These are phyloP conservation scores for Fragum whitleyi DNA, from an alignment of 2,888 invertebrate species.

Conservation along the genomic window DNA sequence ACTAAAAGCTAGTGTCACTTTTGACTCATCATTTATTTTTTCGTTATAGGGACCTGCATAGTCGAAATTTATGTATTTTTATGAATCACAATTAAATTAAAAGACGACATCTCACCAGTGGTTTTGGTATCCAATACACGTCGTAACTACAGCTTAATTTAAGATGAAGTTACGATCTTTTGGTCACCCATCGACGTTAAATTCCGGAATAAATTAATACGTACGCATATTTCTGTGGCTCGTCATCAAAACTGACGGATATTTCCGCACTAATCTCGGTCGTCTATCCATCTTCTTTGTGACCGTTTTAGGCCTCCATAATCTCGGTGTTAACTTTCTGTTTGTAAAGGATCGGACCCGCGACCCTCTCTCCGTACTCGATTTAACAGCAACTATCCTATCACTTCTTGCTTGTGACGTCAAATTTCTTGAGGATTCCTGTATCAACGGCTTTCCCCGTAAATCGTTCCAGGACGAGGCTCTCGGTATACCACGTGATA, in stretches of 20 bases:
- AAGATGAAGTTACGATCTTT: no score
- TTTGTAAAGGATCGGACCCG: neutral
- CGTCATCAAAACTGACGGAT: neutral
- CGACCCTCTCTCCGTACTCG: conserved; percentile 6
- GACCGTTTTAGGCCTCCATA: conserved; percentile 6
- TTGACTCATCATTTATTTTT: no score
- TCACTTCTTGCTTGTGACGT: neutral
- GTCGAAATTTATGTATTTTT: no score
- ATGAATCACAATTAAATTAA: no score
- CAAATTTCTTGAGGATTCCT: neutral
- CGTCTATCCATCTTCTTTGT: conserved; percentile 6
- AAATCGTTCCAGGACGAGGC: conserved; percentile 2
- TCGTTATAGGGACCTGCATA: no score
- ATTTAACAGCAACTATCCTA: neutral
- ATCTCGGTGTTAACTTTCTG: neutral
- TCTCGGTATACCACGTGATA: neutral
- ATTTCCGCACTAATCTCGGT: neutral
- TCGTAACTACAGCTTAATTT: no score
- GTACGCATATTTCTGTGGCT: neutral
- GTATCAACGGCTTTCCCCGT: neutral
- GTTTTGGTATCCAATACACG: no score
- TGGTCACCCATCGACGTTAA: no score
- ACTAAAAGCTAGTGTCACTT: no score
- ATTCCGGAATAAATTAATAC: no score
- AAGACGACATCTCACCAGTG: no score